Base-by-base conservation (phyloP, 2,888 invertebrate genomes). In the Latrodectus elegans region DNA sequence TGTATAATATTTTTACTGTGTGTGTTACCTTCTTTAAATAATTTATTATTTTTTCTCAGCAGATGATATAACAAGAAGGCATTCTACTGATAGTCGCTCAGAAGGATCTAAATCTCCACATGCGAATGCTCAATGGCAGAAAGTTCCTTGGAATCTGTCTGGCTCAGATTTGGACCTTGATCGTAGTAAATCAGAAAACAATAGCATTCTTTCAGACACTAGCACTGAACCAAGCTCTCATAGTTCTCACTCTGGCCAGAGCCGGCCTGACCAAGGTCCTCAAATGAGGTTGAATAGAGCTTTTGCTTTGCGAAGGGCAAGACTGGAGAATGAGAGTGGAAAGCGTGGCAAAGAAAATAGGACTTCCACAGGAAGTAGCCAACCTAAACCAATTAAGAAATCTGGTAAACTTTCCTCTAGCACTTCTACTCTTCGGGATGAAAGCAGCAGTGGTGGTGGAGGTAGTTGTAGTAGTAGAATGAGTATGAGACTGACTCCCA, bases 271-370 rank as follows among this genome's bases (percentile, higher is more conserved):
- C 6, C 89, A 90, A 73, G 92, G 92, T 78, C 94, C 86, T 93
- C 93, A 68, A 89, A 94, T 94, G 91, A 94, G 94, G 86, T 95
- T 95, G 90, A 97, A 97, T 92, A 94, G 96, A 90, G 95, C 95
- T n/a, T 92, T 92, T 90, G 93, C 95, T 91, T 93, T 95, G 93
- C 93, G 96, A 90, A 90, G 95, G 92, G 94, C 94, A n/a, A 92
- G 94, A 90, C 91, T 95, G 64, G 95, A 92, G 70, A 90, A 91
- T 53, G 91, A 92, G 70, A 88, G 89, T 60, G 64, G 82, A 3
- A 78, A 75, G 15, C 22, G 74, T 55, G 78, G 85, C 0, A 86
- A 79, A 51, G 65, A 87, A 17, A 86, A 79, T 53, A 82, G 88
- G 17, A 38, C 74, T 38, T 78, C 89, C 67, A 64, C 77, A 55